phyloP scores from a whole-genome alignment of 1,140 invertebrate genomes.

The Diachasmimorpha longicaudata region DNA sequence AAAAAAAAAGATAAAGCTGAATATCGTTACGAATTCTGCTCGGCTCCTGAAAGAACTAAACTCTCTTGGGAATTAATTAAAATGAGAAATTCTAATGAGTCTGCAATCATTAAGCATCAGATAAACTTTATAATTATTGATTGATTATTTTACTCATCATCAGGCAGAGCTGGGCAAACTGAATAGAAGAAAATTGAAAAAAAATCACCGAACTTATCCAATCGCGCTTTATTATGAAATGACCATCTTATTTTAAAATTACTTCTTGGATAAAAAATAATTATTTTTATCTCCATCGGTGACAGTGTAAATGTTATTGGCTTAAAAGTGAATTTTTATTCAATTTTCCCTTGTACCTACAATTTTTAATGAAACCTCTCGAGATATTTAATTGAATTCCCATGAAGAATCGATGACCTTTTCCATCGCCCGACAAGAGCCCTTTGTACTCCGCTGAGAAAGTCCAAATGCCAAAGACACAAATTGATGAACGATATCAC shows the following conservation, averaged over 20 bases:
- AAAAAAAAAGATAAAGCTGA: background rate
- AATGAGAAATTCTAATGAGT: background rate
- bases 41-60: background rate
- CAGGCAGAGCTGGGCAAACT: background rate
- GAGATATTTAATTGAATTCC: background rate
- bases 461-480: background rate
- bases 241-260: too few species aligned
- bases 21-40: background rate
- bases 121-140: background rate
- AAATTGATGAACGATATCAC: background rate
- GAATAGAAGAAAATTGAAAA: background rate
- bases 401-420: background rate
- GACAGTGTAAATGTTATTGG: too few species aligned
- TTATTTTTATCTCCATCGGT: too few species aligned
- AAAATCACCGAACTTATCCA: too few species aligned
- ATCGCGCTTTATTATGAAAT: too few species aligned
- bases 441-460: background rate
- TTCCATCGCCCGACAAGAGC: background rate
- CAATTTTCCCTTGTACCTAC: background rate
- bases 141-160: background rate
- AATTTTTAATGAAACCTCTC: background rate
- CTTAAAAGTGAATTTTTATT: too few species aligned
- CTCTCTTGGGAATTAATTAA: background rate
- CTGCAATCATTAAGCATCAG: background rate
- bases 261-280: too few species aligned